Base-by-base conservation (phyloP, 1,140 invertebrate genomes). In the Oppia nitens region DNA sequence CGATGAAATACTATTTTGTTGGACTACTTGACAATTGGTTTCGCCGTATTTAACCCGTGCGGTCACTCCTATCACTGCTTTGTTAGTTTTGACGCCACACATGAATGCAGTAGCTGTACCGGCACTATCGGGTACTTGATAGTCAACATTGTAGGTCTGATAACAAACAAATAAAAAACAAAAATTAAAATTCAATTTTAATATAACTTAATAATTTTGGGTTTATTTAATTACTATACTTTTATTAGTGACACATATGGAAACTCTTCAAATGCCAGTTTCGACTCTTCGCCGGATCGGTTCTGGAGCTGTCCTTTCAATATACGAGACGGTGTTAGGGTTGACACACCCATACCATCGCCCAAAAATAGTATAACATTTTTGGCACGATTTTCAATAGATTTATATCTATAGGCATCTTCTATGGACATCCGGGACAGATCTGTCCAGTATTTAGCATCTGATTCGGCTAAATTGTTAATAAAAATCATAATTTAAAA, bases 311-410 rank as follows among this genome's bases (percentile, higher is more conserved):
- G 74, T 14, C 72, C 72, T 56, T 71, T 70, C 23, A 68, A 66
- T 12, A 77, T 75, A 58, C 92, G 75, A 0, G 84, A 79, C 0
- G 90, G 86, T 0, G 89, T 90, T 21, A 90, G 77, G 0, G 90
- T 92, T 29, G 85, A 12, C 1, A 55, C 2, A 25, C 88, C 88
- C 89, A 95, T 93, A 1, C 90, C 89, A 67, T 94, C 89, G 0
- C 88, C 90, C 9, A 94, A 73, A 66, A 93, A 93, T 0, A 94
- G 62, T 21, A 93, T 85, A 0, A 92, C 81, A 70, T 93, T 93
- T 69, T 83, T 87, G 0, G 89, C 89, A n/a, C n/a, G n/a, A n/a
- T n/a, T n/a, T n/a, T n/a, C n/a, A n/a, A n/a, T n/a, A n/a, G n/a
- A n/a, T n/a, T n/a, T n/a, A n/a, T n/a, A n/a, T n/a, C n/a, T n/a